phyloP scores from a whole-genome alignment of 1,140 invertebrate genomes.

The Drosophila littoralis region DNA sequence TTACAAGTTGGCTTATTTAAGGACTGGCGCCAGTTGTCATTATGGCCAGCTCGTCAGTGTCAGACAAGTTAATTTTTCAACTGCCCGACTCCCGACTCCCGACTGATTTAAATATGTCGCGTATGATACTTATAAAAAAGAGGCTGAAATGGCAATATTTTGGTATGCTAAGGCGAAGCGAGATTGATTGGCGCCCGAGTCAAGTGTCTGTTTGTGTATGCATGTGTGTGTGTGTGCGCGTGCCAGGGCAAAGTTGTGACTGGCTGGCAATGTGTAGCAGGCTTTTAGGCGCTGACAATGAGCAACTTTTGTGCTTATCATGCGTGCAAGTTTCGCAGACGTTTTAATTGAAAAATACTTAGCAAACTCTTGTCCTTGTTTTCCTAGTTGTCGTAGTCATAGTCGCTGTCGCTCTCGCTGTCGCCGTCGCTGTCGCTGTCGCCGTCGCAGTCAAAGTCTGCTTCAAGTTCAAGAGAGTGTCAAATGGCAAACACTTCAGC shows the following conservation, averaged over 20 bases:
- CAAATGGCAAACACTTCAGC: constrained; percentile 60
- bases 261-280: constrained; percentile 44
- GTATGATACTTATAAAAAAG: constrained; percentile 29
- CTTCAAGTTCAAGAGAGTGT: constrained; percentile 62
- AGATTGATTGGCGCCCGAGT: constrained; percentile 72
- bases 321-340: constrained; percentile 74
- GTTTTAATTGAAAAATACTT: constrained; percentile 82
- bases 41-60: constrained; percentile 38
- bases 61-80: constrained; percentile 79
- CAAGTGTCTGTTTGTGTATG: constrained; percentile 15
- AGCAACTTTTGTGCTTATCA: constrained; percentile 75
- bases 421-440: neutral
- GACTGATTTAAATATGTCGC: constrained; percentile 78
- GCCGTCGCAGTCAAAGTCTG: constrained; percentile 5
- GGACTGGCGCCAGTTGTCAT: constrained; percentile 68
- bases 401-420: constrained; percentile 16
- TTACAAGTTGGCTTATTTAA: constrained; percentile 24
- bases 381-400: constrained; percentile 24
- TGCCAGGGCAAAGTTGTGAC: constrained; percentile 45
- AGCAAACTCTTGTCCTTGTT: constrained; percentile 48
- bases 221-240: neutral
- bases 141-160: constrained; percentile 45
- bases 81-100: constrained; percentile 37
- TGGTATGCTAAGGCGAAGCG: constrained; percentile 49
- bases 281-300: constrained; percentile 72